Conservation (phyloP, 2,888 invertebrate species). For the Thumatha senex region DNA sequence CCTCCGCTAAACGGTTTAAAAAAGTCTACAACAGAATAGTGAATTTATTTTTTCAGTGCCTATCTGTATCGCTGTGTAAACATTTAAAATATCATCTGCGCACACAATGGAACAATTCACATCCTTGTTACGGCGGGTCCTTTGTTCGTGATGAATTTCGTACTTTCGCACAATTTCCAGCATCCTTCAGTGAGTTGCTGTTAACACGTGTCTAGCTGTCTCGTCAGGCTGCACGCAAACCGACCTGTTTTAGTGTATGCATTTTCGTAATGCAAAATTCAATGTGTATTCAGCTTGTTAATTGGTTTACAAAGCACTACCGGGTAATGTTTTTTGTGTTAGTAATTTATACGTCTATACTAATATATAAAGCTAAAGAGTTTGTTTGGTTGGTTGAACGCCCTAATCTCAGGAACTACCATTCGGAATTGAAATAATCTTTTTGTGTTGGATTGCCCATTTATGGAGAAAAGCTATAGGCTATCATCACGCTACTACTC, state of each 20-base stretch:
- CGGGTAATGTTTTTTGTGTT: no score
- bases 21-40: background rate
- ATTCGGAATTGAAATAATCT: no score
- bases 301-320: no score
- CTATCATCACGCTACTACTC: no score
- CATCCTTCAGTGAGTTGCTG: constrained; percentile 30
- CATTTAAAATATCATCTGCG: constrained; percentile 30
- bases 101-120: constrained; percentile 33
- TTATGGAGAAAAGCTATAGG: no score
- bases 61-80: constrained; percentile 16
- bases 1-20: no score
- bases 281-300: constrained; percentile 21
- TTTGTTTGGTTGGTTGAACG: no score
- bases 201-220: constrained; percentile 20
- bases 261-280: constrained; percentile 9
- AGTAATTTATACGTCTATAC: no score
- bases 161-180: constrained; percentile 34
- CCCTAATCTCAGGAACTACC: no score
- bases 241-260: constrained; percentile 24
- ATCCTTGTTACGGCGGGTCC: constrained; percentile 35
- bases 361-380: no score
- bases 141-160: constrained; percentile 37
- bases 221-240: constrained; percentile 16
- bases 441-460: no score
- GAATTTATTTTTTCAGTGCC: constrained; percentile 10